A percentile compares a stretch with the other conserved stretches of the same genome.
phyloP scores from a whole-genome alignment of 2,888 invertebrate genomes.

The Apamea anceps region DNA sequence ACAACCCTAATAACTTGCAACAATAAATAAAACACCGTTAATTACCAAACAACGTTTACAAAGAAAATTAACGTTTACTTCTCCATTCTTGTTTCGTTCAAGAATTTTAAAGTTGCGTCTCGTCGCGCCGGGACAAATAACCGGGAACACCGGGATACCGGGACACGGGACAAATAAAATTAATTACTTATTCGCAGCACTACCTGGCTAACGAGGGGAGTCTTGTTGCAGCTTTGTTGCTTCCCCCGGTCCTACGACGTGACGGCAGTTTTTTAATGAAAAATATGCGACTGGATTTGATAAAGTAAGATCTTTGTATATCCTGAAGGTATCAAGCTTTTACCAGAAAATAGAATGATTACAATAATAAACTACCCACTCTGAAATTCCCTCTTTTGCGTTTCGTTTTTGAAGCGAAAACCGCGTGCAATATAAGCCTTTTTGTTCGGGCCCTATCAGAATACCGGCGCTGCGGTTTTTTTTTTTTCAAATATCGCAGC shows the following conservation, averaged over 20 bases:
- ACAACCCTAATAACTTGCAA: conserved; percentile 15
- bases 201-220: conserved; percentile 69
- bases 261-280: conserved; percentile 52
- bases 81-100: conserved; percentile 53
- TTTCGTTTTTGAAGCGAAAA: too few relatives aligned
- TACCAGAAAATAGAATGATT: neutral
- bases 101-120: conserved; percentile 67
- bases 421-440: too few relatives aligned
- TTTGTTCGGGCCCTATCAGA: too few relatives aligned
- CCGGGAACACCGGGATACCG: conserved; percentile 54
- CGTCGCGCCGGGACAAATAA: conserved; percentile 62
- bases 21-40: conserved; percentile 54
- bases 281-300: conserved; percentile 18
- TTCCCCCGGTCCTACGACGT: conserved; percentile 43
- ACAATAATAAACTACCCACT: neutral
- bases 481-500: too few relatives aligned
- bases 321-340: neutral
- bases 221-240: conserved; percentile 53
- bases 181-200: conserved; percentile 70
- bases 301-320: neutral
- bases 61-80: conserved; percentile 65
- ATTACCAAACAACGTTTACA: conserved; percentile 57
- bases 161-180: conserved; percentile 68
- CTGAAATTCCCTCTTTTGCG: neutral
- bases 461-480: too few relatives aligned